These are phyloP conservation scores for Sebastes taczanowskii DNA, from an alignment of 2,797 vertebrate genomes.

Conservation along the genomic window DNA sequence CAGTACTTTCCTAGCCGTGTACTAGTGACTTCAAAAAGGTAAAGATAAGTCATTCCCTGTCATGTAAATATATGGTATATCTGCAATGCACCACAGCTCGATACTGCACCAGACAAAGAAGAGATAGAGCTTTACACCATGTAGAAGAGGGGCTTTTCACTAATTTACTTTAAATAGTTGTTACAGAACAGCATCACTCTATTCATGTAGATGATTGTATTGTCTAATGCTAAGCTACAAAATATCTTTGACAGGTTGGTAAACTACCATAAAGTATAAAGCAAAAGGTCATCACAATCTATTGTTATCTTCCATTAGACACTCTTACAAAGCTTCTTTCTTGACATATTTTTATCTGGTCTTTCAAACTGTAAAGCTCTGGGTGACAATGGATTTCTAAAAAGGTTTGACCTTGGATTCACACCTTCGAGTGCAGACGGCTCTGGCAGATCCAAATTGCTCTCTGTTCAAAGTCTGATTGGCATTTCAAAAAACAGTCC, in stretches of 20 bases:
- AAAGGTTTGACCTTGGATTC: conserved; percentile 65
- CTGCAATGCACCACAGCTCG: conserved; percentile 49
- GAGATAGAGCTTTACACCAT: not conserved
- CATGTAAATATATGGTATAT: conserved; percentile 40
- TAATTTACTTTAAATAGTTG: not conserved
- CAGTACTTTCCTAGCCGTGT: not conserved
- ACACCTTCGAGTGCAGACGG: conserved; percentile 34
- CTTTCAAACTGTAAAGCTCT: conserved; percentile 25
- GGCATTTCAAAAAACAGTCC: conserved; percentile 65
- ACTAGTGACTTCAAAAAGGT: conserved; percentile 38
- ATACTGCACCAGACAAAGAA: conserved; percentile 10
- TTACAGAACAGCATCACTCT: not conserved
- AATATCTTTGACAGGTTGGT: not conserved
- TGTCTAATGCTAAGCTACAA: not conserved
- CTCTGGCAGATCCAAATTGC: conserved; percentile 57
- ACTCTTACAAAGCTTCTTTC: conserved; percentile 7
- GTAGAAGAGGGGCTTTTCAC: not conserved
- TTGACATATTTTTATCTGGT: conserved; percentile 38
- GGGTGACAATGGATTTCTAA: conserved; percentile 58
- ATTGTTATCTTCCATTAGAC: conserved; percentile 29
- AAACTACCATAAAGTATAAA: conserved; percentile 23
- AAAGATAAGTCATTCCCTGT: conserved; percentile 31
- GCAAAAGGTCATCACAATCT: conserved; percentile 32
- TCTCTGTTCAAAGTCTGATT: conserved; percentile 70
- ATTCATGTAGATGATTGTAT: not conserved